phyloP scores from a whole-genome alignment of 2,113 vertebrate species.

The Triplophysa siluroides region DNA sequence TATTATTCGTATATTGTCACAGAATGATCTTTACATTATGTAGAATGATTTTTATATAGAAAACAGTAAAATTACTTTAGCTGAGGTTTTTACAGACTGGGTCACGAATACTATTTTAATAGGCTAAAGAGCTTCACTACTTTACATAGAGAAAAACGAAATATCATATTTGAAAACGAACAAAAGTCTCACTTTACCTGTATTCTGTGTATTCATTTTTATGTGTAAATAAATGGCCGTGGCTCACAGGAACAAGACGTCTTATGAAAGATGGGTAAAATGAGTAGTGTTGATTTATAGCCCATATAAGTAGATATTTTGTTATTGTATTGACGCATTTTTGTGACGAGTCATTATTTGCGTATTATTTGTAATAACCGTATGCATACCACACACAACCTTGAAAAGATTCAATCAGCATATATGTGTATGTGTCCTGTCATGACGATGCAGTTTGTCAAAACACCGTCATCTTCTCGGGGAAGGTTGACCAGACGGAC shows the following conservation, averaged over 20 bases:
- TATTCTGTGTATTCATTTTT: background rate
- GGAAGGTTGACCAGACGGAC: constrained; percentile 39
- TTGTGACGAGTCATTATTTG: constrained; percentile 4
- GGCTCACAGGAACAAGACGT: constrained; percentile 26
- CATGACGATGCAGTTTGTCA: constrained; percentile 7
- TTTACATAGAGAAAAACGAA: no score
- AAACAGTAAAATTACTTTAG: no score
- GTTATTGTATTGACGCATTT: constrained; percentile 13
- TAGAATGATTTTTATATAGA: no score
- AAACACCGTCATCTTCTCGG: constrained; percentile 20
- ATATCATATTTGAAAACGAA: no score
- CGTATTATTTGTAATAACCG: background rate
- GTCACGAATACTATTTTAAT: no score
- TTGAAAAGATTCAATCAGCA: constrained; percentile 20
- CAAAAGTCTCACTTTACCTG: no score
- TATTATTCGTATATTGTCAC: no score
- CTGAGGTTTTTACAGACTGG: no score
- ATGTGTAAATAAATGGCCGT: constrained; percentile 22
- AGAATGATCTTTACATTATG: no score
- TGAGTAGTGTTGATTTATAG: constrained; percentile 17
- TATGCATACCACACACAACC: constrained; percentile 14
- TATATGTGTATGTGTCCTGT: constrained; percentile 35
- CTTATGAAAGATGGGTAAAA: constrained; percentile 16
- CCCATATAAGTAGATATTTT: constrained; percentile 15
- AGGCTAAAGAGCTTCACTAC: no score